Conservation (phyloP, 1,140 invertebrate genomes). For the Heliconius hewitsoni region DNA sequence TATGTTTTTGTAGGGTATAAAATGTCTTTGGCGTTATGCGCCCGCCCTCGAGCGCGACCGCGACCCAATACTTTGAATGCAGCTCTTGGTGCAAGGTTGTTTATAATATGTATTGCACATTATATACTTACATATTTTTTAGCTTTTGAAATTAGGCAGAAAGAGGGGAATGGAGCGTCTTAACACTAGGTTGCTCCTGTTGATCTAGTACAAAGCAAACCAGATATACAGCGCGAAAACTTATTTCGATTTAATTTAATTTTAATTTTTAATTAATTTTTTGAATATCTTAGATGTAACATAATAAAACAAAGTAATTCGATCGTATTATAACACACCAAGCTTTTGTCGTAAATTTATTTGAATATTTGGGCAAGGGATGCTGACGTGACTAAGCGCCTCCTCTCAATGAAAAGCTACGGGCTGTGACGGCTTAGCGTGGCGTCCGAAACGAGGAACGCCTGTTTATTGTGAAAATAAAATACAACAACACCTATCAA, state of each 20-base stretch:
- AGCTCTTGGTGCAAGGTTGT: constrained; percentile 33
- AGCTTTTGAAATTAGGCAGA: not conserved
- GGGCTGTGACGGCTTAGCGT: not conserved
- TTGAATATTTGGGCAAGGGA: not conserved
- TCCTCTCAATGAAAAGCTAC: not conserved
- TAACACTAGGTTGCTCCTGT: too few relatives aligned
- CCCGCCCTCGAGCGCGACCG: constrained; percentile 28
- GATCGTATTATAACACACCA: too few relatives aligned
- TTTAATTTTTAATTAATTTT: too few relatives aligned
- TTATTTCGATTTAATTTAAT: too few relatives aligned
- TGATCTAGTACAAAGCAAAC: too few relatives aligned
- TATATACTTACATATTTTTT: not conserved
- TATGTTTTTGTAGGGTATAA: constrained; percentile 21
- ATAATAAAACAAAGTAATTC: not conserved
- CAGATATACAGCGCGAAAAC: too few relatives aligned
- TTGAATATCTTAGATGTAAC: too few relatives aligned
- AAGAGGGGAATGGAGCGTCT: not conserved
- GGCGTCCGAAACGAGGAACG: not conserved
- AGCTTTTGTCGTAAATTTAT: not conserved
- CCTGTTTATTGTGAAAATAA: not conserved
- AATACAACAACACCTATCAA: not conserved
- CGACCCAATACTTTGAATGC: constrained; percentile 31
- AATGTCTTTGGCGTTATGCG: constrained; percentile 32
- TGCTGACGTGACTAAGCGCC: constrained; percentile 1
- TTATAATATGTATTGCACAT: constrained; percentile 10